Percentiles rank a stretch among this genome's conserved stretches.
These are phyloP conservation scores for Drosophila tani DNA, from an alignment of 1,140 invertebrate species.

Conservation along the genomic window DNA sequence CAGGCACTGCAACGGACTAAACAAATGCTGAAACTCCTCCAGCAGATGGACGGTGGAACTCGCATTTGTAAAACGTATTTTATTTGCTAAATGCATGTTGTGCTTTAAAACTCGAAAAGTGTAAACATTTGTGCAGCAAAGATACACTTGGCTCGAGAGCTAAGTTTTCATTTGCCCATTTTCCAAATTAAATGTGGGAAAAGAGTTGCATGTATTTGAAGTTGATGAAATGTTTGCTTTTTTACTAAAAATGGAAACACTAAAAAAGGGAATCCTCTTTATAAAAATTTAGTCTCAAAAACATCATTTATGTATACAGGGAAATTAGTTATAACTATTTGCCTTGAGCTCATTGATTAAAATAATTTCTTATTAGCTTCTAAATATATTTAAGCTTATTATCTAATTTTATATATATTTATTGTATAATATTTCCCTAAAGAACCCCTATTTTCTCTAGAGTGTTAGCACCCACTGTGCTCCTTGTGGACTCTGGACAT, in stretches of 20 bases:
- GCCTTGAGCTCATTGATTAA: no score
- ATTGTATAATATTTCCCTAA: background rate
- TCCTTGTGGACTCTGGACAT: slow-evolving; percentile 19
- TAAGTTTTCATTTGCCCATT: background rate
- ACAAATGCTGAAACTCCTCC: slow-evolving; percentile 49
- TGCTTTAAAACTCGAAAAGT: slow-evolving; percentile 10
- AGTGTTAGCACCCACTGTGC: slow-evolving; percentile 12
- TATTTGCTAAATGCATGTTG: slow-evolving; percentile 16
- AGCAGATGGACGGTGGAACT: slow-evolving; percentile 47
- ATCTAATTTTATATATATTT: background rate
- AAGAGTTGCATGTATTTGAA: no score
- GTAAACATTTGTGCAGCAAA: slow-evolving; percentile 17
- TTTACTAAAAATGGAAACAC: background rate
- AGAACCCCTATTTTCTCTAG: background rate
- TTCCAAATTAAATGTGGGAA: slow-evolving; percentile 3
- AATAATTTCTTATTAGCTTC: no score
- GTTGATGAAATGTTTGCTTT: no score
- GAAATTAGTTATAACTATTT: background rate
- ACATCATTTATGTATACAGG: background rate
- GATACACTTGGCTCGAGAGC: background rate
- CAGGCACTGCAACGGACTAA: slow-evolving; percentile 67
- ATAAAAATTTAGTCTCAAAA: background rate
- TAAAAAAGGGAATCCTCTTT: background rate
- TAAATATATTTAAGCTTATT: no score
- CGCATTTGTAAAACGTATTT: slow-evolving; percentile 13